phyloP scores from a whole-genome alignment of 2,888 invertebrate genomes.

The Dolomedes plantarius region DNA sequence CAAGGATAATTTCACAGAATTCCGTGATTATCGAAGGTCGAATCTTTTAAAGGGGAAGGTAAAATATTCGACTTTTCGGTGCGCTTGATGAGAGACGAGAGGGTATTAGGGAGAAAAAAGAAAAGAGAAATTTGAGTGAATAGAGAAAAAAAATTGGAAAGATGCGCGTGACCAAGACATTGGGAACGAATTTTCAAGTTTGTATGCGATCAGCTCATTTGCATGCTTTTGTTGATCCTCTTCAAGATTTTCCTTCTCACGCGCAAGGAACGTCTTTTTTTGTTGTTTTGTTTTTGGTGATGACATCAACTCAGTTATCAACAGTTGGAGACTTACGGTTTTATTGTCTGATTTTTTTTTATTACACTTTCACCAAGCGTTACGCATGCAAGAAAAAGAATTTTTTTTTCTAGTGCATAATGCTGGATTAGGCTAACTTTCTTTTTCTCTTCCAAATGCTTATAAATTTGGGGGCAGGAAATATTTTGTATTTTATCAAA shows the following conservation, averaged over 20 bases:
- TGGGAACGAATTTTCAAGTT: conserved; percentile 35
- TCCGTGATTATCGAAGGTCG: background rate
- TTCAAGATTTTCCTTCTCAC: background rate
- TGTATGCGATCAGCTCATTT: background rate
- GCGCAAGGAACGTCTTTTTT: background rate
- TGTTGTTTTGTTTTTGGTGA: background rate
- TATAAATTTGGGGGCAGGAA: too few species aligned
- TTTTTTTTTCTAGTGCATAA: too few species aligned
- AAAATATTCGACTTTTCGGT: too few species aligned
- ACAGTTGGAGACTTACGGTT: too few species aligned
- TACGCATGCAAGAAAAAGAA: too few species aligned
- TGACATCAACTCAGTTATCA: background rate
- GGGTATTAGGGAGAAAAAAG: background rate
- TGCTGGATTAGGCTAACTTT: too few species aligned
- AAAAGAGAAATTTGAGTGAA: background rate
- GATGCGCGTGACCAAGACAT: conserved; percentile 35
- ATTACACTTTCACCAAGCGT: too few species aligned
- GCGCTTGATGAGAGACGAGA: background rate
- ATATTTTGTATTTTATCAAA: too few species aligned
- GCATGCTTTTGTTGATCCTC: background rate
- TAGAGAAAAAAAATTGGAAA: background rate
- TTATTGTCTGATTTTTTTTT: too few species aligned
- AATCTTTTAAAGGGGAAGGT: background rate
- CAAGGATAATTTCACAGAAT: conserved; percentile 8
- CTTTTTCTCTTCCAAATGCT: too few species aligned